phyloP scores from a whole-genome alignment of 2,797 vertebrate species.

The Chelmon rostratus region DNA sequence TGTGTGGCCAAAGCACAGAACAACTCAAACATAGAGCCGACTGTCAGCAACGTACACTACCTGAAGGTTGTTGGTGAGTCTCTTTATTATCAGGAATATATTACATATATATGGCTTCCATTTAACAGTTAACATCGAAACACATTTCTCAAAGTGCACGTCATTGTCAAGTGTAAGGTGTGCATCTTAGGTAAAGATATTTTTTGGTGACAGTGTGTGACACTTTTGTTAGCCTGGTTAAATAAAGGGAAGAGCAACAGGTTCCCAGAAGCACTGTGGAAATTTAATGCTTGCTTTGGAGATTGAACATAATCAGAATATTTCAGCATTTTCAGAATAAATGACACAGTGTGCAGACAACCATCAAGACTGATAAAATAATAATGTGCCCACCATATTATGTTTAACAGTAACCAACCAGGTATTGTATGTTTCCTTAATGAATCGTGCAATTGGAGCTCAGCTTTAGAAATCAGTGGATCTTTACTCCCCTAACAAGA shows the following conservation, averaged over 20 bases:
- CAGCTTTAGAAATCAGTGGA: not conserved
- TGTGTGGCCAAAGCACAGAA: conserved; percentile 76
- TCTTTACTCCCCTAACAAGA: not conserved
- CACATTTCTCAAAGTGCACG: not conserved
- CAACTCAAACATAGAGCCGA: conserved; percentile 59
- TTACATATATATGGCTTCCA: not conserved
- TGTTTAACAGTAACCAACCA: too few relatives aligned
- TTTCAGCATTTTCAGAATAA: too few relatives aligned
- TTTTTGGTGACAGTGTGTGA: not conserved
- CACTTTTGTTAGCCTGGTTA: too few relatives aligned
- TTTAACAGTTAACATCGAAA: not conserved
- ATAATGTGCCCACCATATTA: too few relatives aligned
- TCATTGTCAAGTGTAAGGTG: not conserved
- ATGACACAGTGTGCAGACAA: too few relatives aligned
- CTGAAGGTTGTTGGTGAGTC: conserved; percentile 80
- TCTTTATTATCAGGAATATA: not conserved
- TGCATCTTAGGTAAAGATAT: not conserved
- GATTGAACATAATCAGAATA: too few relatives aligned
- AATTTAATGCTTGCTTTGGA: too few relatives aligned
- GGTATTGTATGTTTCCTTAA: too few relatives aligned
- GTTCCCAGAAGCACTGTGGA: too few relatives aligned
- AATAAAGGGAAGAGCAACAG: too few relatives aligned
- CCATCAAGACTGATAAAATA: too few relatives aligned
- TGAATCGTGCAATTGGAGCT: too few relatives aligned
- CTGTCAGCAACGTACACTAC: conserved; percentile 56